These are phyloP conservation scores for Tenualosa ilisha DNA, from an alignment of 2,797 vertebrate genomes.

Conservation along the genomic window DNA sequence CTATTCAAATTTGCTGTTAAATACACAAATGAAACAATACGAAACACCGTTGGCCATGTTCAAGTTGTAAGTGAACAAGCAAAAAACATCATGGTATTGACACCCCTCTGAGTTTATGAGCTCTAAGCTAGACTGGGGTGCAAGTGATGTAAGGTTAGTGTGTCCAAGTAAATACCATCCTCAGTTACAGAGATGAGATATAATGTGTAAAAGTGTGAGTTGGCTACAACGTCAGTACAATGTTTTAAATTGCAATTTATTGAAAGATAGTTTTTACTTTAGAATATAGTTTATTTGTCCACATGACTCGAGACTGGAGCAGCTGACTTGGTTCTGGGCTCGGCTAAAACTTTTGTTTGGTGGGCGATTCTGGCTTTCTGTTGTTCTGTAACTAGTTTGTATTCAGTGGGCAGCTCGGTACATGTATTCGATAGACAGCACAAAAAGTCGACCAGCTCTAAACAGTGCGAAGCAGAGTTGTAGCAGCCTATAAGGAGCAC, in stretches of 20 bases:
- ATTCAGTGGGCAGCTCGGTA: not conserved
- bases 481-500: not conserved
- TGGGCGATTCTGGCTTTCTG: not conserved
- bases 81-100: not conserved
- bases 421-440: not conserved
- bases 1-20: not conserved
- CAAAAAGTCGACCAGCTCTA: not conserved
- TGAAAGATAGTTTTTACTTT: not conserved
- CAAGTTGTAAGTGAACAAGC: not conserved
- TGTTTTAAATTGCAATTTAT: not conserved
- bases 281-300: not conserved
- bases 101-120: not conserved
- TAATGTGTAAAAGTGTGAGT: not conserved
- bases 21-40: not conserved
- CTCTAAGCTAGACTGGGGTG: not conserved
- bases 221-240: too few species aligned
- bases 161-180: not conserved
- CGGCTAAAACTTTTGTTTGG: not conserved
- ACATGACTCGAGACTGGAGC: not conserved
- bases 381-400: conserved; percentile 13
- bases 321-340: not conserved
- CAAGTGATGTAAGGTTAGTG: not conserved
- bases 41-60: not conserved
- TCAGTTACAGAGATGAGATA: not conserved
- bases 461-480: not conserved